Evolutionary conservation across 2,113 vertebrate genomes (phyloP), one percentile per base, ranked within the genome.

Genomic region (Chrysemys picta): DNA sequence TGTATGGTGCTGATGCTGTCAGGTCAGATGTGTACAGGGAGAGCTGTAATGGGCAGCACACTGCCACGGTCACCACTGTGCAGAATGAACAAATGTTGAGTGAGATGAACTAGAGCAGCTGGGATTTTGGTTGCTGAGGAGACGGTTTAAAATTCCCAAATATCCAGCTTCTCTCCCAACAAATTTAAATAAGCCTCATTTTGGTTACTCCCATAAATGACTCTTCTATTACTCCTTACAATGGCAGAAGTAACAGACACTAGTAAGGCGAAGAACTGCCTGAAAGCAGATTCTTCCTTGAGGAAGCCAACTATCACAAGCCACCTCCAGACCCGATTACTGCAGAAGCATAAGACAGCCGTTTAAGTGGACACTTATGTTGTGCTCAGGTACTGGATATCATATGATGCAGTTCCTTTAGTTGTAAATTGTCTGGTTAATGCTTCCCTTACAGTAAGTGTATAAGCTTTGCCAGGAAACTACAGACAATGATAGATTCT

Each of bases 351-450:
- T 16, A 42, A 17, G 11, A 47, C 38, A 38, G 38, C 29, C 38
- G 49, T 8, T 22, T 24, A 16, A 52, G 13, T 31, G 79, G 54
- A 25, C 10, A 29, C 29, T 8, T 16, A 17, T 1, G 0, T 47
- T 21, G 29, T 16, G 24, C 53, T 8, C 1, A 6, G n/a, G 29
- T 79, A 16, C 75, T 10, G 0, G 16, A 2, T n/a, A 47, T 21
- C 6, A 9, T 29, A 11, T 2, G 1, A 2, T 3, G 16, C 4
- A 31, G 8, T 85, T 9, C 0, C n/a, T 54, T 12, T 47, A 27
- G 0, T 2, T 29, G 13, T 2, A 29, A 27, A 29, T 13, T 1
- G 0, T 2, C 10, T 3, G 17, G 25, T 35, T 57, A 10, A 1
- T 4, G 38, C 3, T 62, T 12, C 91, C 19, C 11, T 76, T 82